Evolutionary conservation across 2,113 vertebrate species (phyloP).

Genomic region (Gnathochromis pfefferi): DNA sequence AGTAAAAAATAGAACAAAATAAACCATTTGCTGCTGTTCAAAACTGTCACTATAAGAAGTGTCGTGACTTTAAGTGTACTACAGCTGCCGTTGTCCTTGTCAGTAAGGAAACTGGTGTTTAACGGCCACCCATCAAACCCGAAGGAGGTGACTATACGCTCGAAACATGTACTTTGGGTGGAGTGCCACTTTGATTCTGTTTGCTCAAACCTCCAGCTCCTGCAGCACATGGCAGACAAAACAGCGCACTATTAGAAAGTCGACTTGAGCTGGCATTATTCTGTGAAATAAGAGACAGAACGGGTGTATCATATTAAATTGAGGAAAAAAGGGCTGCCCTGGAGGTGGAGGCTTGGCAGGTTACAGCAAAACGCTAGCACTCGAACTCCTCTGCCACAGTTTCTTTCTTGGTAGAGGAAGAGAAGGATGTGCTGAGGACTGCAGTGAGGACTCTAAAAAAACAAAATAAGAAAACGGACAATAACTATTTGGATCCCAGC

Average conservation of each 20-base stretch:
- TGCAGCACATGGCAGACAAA: not conserved
- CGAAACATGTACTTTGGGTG: not conserved
- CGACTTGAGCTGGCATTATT: not conserved
- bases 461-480: not conserved
- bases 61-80: not conserved
- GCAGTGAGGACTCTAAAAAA: not conserved
- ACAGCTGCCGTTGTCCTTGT: not conserved
- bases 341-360: constrained; percentile 41
- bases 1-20: not conserved
- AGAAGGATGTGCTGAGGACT: not conserved
- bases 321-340: constrained; percentile 7
- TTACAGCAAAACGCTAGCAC: constrained; percentile 42
- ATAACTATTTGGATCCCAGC: not conserved
- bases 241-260: not conserved
- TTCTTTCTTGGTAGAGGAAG: not conserved
- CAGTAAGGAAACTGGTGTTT: not conserved
- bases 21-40: not conserved
- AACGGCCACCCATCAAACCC: not conserved
- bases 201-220: not conserved
- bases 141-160: not conserved
- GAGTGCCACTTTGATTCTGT: not conserved
- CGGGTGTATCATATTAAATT: constrained; percentile 13
- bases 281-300: not conserved
- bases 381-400: not conserved
- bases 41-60: not conserved